phyloP scores from a whole-genome alignment of 2,797 vertebrate species.

The Alfaro cultratus region DNA sequence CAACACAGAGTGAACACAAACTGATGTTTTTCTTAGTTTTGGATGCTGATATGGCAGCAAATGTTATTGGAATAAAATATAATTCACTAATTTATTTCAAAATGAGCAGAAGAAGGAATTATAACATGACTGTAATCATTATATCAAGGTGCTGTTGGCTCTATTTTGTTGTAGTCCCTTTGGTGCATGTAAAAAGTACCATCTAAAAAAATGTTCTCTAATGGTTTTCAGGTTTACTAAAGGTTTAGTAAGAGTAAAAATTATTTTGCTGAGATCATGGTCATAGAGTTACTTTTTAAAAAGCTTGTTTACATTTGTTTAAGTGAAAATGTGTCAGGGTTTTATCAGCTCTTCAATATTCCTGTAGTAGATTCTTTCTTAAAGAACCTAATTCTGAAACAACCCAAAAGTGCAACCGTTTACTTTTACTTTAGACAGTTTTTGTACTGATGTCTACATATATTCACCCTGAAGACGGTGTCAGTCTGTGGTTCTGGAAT shows the following conservation, averaged over 20 bases:
- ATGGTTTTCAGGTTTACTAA: not conserved
- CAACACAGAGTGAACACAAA: not conserved
- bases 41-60: too few relatives aligned
- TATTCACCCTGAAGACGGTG: too few relatives aligned
- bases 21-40: not conserved
- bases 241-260: not conserved
- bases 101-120: not conserved
- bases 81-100: not conserved
- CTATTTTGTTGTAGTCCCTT: not conserved
- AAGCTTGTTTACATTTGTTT: not conserved
- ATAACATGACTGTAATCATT: not conserved
- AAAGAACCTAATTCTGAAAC: too few relatives aligned
- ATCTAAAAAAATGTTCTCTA: not conserved
- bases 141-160: not conserved
- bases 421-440: too few relatives aligned
- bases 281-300: not conserved
- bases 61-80: not conserved
- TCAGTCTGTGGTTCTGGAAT: too few relatives aligned
- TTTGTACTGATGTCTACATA: too few relatives aligned
- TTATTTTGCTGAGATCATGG: not conserved
- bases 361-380: too few relatives aligned
- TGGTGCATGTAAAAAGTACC: not conserved
- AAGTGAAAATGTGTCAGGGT: not conserved
- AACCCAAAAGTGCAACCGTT: too few relatives aligned
- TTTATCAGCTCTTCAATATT: not conserved